Percentiles rank a stretch among this genome's conserved stretches.
Evolutionary conservation across 2,888 invertebrate species (phyloP).

Genomic region (Schizotus pectinicornis): DNA sequence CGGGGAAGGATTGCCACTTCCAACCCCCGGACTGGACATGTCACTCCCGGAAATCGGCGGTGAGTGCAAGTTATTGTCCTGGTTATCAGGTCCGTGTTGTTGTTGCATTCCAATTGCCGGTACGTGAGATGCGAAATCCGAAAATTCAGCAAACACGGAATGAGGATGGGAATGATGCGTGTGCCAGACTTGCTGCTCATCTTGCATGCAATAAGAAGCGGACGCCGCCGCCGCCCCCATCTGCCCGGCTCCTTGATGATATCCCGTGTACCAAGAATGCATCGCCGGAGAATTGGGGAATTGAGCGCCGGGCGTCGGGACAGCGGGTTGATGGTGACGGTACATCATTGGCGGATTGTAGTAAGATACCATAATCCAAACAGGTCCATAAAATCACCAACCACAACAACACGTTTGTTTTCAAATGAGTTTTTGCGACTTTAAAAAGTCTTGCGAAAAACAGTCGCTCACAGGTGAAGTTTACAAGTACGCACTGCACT

Average conservation of each 20-base stretch:
- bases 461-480: too few relatives aligned
- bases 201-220: conserved; percentile 51
- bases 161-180: conserved; percentile 55
- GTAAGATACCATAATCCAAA: conserved; percentile 72
- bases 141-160: conserved; percentile 59
- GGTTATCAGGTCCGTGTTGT: conserved; percentile 52
- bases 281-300: conserved; percentile 51
- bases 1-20: conserved; percentile 53
- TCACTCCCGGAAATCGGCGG: conserved; percentile 67
- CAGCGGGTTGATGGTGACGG: conserved; percentile 57
- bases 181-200: conserved; percentile 58
- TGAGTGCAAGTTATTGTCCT: conserved; percentile 48
- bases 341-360: conserved; percentile 69
- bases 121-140: conserved; percentile 52
- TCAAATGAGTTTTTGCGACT: conserved; percentile 2
- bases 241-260: conserved; percentile 55
- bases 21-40: conserved; percentile 65
- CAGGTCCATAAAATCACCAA: background rate
- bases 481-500: conserved; percentile 11
- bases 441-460: background rate
- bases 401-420: conserved; percentile 1
- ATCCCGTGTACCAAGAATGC: conserved; percentile 60
- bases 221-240: conserved; percentile 29
- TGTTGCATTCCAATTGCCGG: conserved; percentile 55
- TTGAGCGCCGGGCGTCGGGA: conserved; percentile 62